Evolutionary conservation across 2,797 vertebrate genomes (phyloP).

Genomic region (Psittacula derbiana): DNA sequence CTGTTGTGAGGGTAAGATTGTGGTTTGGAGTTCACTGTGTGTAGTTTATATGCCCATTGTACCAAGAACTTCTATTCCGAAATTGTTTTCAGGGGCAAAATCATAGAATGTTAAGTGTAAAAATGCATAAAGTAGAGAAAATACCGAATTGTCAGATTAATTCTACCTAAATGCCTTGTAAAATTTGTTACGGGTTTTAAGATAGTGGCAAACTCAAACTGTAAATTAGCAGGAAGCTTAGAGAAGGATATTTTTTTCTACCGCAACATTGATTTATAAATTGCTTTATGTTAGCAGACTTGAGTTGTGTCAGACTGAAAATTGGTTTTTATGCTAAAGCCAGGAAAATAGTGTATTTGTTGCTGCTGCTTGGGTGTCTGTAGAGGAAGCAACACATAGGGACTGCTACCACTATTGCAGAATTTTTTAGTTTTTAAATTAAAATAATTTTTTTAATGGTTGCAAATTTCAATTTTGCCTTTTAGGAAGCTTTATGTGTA

Average conservation of each 20-base stretch:
- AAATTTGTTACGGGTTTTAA: background rate
- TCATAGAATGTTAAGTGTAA: rapidly evolving
- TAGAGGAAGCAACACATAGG: background rate
- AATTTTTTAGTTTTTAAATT: background rate
- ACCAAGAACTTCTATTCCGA: background rate
- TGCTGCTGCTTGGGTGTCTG: background rate
- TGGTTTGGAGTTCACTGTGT: background rate
- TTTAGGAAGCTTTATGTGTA: background rate
- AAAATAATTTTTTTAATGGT: background rate
- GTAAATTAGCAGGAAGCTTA: background rate
- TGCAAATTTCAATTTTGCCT: background rate
- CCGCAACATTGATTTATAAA: background rate
- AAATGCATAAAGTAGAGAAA: background rate
- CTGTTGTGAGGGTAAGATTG: background rate
- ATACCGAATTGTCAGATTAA: background rate
- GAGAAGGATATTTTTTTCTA: background rate
- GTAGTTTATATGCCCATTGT: background rate
- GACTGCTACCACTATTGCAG: background rate
- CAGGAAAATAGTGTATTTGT: background rate
- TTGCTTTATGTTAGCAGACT: background rate
- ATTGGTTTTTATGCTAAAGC: background rate
- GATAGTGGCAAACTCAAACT: background rate
- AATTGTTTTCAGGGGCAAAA: background rate
- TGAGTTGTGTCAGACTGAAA: background rate
- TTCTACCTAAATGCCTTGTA: background rate